These are phyloP conservation scores for Branchinecta sandiegonensis DNA, from an alignment of 2,888 invertebrate genomes.

Conservation along the genomic window DNA sequence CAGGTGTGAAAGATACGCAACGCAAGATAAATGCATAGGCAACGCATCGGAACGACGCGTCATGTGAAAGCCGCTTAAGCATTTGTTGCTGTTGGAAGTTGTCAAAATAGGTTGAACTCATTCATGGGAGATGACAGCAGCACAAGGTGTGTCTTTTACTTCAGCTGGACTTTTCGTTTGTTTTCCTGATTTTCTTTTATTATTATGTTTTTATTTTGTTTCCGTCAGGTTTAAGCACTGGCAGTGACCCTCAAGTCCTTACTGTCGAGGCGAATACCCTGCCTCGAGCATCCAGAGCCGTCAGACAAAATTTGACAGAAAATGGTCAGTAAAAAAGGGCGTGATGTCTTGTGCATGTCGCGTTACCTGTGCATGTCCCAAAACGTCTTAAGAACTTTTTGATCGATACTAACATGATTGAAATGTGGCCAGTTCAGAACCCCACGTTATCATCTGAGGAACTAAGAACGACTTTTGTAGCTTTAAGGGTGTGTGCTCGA, in stretches of 20 bases:
- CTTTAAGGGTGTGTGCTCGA: no score
- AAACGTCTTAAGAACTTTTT: no score
- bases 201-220: conserved; percentile 26
- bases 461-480: no score
- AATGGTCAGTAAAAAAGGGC: not conserved
- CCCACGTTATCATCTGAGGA: no score
- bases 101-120: no score
- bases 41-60: no score
- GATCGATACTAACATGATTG: no score
- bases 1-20: no score
- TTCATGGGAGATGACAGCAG: not conserved
- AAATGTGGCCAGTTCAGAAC: no score
- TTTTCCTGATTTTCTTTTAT: conserved; percentile 25
- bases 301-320: not conserved
- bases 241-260: not conserved
- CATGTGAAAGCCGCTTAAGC: no score
- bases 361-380: not conserved
- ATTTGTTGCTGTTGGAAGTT: no score
- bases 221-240: conserved; percentile 17
- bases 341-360: not conserved
- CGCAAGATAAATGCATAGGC: no score
- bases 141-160: not conserved
- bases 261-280: conserved; percentile 5
- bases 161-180: conserved; percentile 17
- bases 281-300: conserved; percentile 6